A percentile compares a stretch with the other conserved stretches of the same genome.
These are phyloP conservation scores for Eupleurogrammus muticus DNA, from an alignment of 2,797 vertebrate species.

Conservation along the genomic window DNA sequence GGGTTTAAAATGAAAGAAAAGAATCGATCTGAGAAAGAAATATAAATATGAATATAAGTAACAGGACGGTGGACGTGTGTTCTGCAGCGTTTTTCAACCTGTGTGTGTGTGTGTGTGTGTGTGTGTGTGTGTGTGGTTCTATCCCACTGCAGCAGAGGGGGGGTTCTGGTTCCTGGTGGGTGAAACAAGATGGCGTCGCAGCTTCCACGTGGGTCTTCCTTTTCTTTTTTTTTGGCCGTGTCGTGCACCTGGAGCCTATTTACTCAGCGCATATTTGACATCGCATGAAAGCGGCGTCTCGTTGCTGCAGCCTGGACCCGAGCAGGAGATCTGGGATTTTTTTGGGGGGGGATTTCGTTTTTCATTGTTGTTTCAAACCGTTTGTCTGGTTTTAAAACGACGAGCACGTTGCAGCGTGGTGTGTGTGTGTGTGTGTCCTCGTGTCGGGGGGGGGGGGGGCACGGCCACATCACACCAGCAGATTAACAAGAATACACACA, in stretches of 20 bases:
- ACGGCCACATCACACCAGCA: constrained; percentile 58
- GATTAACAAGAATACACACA: constrained; percentile 74
- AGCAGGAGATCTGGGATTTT: constrained; percentile 47
- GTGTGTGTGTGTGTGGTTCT: no score
- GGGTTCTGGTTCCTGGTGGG: no score
- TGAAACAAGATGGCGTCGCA: constrained; percentile 69
- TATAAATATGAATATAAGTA: no score
- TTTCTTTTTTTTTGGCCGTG: constrained; percentile 21
- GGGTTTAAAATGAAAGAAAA: no score
- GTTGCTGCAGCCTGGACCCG: constrained; percentile 29
- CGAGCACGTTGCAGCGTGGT: constrained; percentile 14
- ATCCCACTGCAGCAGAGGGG: constrained; percentile 60
- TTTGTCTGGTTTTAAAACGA: no score
- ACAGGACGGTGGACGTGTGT: no score
- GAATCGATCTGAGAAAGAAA: no score
- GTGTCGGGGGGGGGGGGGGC: constrained; percentile 46
- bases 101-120: constrained; percentile 34
- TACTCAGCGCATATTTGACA: constrained; percentile 45
- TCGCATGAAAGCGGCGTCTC: constrained; percentile 35
- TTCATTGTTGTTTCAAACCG: constrained; percentile 60
- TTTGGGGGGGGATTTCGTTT: constrained; percentile 49
- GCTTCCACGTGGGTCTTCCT: constrained; percentile 59
- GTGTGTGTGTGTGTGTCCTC: constrained; percentile 15
- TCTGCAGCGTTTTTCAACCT: no score
- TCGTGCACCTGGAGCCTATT: constrained; percentile 56